Conservation (phyloP, 1,140 invertebrate genomes). For the Drosophila serrata region DNA sequence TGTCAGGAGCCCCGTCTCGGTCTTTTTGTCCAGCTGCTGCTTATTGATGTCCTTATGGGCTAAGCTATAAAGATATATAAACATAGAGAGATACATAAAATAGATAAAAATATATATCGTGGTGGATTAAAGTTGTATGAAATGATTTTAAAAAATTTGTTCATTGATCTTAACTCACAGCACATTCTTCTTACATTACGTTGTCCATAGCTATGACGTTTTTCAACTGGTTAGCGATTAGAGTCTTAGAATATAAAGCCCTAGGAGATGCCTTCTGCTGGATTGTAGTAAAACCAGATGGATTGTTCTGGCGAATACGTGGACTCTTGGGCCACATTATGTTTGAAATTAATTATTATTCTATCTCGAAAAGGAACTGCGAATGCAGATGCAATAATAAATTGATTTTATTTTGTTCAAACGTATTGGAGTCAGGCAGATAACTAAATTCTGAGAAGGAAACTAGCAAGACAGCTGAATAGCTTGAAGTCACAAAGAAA, state of each 20-base stretch:
- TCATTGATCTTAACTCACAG: slow-evolving; percentile 34
- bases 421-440: neutral
- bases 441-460: slow-evolving; percentile 9
- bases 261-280: slow-evolving; percentile 45
- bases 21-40: slow-evolving; percentile 17
- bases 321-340: slow-evolving; percentile 60
- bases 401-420: slow-evolving; percentile 20
- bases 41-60: slow-evolving; percentile 12
- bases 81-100: no score
- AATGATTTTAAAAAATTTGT: no score
- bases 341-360: neutral
- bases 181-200: slow-evolving; percentile 32
- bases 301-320: slow-evolving; percentile 46
- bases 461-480: neutral
- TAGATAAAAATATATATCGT: no score
- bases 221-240: slow-evolving; percentile 33
- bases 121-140: no score
- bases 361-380: neutral
- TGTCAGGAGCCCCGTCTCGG: slow-evolving; percentile 39
- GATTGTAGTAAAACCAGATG: neutral
- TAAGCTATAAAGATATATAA: neutral
- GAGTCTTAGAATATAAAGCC: slow-evolving; percentile 43
- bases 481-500: neutral
- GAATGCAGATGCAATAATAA: neutral
- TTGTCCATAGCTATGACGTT: slow-evolving; percentile 20